Evolutionary conservation across 2,888 invertebrate species (phyloP).

Genomic region (Microctonus hyperodae): DNA sequence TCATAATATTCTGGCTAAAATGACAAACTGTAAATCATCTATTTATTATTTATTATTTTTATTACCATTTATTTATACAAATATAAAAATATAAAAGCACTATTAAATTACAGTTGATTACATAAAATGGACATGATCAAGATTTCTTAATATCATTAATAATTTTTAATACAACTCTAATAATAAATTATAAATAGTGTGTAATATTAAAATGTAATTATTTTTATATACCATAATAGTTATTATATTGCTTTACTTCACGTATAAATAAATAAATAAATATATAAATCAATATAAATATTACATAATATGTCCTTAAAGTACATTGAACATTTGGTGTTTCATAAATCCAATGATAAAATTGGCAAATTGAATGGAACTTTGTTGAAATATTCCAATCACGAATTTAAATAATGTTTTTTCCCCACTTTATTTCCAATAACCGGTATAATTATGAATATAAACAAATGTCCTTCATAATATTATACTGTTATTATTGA

Average conservation of each 20-base stretch:
- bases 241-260: neutral
- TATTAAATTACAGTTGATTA: too few relatives aligned
- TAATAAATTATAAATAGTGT: neutral
- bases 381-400: slow-evolving; percentile 5
- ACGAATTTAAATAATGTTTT: neutral
- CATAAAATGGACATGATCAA: neutral
- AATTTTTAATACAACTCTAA: neutral
- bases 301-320: too few relatives aligned
- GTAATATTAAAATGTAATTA: neutral
- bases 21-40: too few relatives aligned
- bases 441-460: too few relatives aligned
- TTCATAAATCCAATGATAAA: neutral
- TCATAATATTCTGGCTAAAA: too few relatives aligned
- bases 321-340: neutral
- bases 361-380: neutral
- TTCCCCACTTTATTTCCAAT: neutral
- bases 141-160: neutral
- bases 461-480: neutral
- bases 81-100: too few relatives aligned
- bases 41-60: too few relatives aligned
- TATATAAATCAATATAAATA: too few relatives aligned
- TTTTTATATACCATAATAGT: neutral
- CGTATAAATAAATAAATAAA: neutral
- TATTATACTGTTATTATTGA: neutral
- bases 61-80: too few relatives aligned